Base-by-base conservation (phyloP, 1,140 invertebrate genomes). In the Globodera ellingtonae region DNA sequence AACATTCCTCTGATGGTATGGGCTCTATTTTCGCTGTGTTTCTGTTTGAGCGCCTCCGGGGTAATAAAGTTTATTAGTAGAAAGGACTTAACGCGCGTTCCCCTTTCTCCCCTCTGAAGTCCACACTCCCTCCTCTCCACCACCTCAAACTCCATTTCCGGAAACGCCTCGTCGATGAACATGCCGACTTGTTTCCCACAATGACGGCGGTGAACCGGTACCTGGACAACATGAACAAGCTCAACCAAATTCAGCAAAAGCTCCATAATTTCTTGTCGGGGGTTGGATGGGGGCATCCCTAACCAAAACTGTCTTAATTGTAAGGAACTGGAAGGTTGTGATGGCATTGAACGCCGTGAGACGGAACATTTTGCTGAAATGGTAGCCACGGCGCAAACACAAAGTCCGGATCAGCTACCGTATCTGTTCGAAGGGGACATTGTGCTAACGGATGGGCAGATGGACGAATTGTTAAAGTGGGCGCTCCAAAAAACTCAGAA, bases 341-440 rank as follows among this genome's bases (percentile, higher is more conserved):
- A 35, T 35, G 35, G 35, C 35, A 35, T 35, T 35, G 35, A 35
- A 35, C 35, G 35, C 35, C 2, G 35, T 35, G 35, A 35, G 35
- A 35, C 35, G 35, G 35, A 35, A 35, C 35, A 65, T 21, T 65
- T 65, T 65, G 59, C 13, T 21, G 59, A 65, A 2, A 21, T 21
- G 13, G 13, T 21, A 13, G 21, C 59, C 13, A 21, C 59, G 59
- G 71, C 71, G 13, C 1, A 46, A 21, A 1, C 71, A n/a, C 13
- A 72, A n/a, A 13, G 71, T 6, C 46, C 80, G 13, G 80, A 81
- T 59, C 46, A 81, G 7, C 44, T 75, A 24, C 80, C 80, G 13
- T 83, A 84, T 18, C 82, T 82, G 21, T 85, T 83, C 46, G 81
- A 82, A 81, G 81, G 81, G 7, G 81, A 82, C 59, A 81, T 82